phyloP scores from a whole-genome alignment of 2,888 invertebrate genomes.

The Sycophila texana region DNA sequence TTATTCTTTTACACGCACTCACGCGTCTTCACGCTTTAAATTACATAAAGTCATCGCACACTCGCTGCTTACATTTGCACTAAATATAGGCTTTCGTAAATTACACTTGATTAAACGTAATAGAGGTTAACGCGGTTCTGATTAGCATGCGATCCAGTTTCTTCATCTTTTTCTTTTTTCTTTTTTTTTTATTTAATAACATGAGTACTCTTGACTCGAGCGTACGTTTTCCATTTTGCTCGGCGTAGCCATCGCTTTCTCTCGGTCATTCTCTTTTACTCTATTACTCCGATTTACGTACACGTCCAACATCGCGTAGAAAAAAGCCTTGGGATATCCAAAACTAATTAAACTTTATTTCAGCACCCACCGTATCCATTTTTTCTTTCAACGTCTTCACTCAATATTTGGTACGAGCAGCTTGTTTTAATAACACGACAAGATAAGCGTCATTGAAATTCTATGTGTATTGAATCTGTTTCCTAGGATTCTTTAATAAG shows the following conservation, averaged over 20 bases:
- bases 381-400: slow-evolving; percentile 58
- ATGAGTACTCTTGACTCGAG: neutral
- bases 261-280: slow-evolving; percentile 1
- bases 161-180: neutral
- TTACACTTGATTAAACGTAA: slow-evolving; percentile 74
- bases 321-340: slow-evolving; percentile 49
- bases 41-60: slow-evolving; percentile 32
- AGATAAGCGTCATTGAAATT: slow-evolving; percentile 72
- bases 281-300: slow-evolving; percentile 26
- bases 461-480: slow-evolving; percentile 33
- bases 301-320: slow-evolving; percentile 38
- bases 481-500: no score
- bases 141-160: slow-evolving; percentile 74
- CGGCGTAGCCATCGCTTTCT: neutral
- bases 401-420: slow-evolving; percentile 74
- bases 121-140: slow-evolving; percentile 76
- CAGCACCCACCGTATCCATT: slow-evolving; percentile 44
- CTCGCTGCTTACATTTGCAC: slow-evolving; percentile 59
- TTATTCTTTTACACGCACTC: neutral
- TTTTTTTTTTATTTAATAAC: slow-evolving; percentile 6
- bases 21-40: slow-evolving; percentile 23
- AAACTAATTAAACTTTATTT: slow-evolving; percentile 44
- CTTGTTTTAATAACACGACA: slow-evolving; percentile 74
- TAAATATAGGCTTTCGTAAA: slow-evolving; percentile 67
- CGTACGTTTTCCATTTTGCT: neutral